A percentile compares a stretch with the other conserved stretches of the same genome.
phyloP scores from a whole-genome alignment of 2,113 vertebrate species.

The Antennarius striatus region DNA sequence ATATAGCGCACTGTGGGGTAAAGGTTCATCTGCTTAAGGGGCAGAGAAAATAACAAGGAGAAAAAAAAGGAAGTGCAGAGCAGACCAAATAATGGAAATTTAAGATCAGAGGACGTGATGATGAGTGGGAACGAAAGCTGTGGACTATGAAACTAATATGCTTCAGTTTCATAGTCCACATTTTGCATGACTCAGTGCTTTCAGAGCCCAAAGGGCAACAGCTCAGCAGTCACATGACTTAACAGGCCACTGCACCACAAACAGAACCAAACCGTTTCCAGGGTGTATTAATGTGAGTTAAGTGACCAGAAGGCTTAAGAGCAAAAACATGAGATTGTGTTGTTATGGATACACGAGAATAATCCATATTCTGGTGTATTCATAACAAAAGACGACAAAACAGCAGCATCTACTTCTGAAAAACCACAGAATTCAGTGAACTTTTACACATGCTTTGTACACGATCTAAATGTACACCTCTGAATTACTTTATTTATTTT shows the following conservation, averaged over 20 bases:
- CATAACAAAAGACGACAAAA: no score
- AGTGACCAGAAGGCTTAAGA: background rate
- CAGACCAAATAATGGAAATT: background rate
- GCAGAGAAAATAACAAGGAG: conserved; percentile 14
- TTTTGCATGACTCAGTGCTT: conserved; percentile 16
- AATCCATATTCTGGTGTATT: background rate
- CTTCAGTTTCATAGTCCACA: background rate
- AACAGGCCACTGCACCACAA: conserved; percentile 8
- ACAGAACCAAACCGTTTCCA: background rate
- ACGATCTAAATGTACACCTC: no score
- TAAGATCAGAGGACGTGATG: no score
- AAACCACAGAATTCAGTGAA: no score
- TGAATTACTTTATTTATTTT: no score
- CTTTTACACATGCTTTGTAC: no score
- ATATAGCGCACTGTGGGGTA: no score
- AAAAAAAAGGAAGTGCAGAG: background rate
- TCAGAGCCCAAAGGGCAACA: conserved; percentile 8
- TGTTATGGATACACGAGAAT: background rate
- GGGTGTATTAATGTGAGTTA: background rate
- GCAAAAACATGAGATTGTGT: background rate
- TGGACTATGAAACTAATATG: conserved; percentile 33
- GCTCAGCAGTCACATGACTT: conserved; percentile 48
- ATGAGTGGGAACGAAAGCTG: background rate
- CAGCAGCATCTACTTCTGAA: no score
- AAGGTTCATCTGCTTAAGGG: conserved; percentile 4